Conservation (phyloP, 1,140 invertebrate species). For the Meteorus sp. region DNA sequence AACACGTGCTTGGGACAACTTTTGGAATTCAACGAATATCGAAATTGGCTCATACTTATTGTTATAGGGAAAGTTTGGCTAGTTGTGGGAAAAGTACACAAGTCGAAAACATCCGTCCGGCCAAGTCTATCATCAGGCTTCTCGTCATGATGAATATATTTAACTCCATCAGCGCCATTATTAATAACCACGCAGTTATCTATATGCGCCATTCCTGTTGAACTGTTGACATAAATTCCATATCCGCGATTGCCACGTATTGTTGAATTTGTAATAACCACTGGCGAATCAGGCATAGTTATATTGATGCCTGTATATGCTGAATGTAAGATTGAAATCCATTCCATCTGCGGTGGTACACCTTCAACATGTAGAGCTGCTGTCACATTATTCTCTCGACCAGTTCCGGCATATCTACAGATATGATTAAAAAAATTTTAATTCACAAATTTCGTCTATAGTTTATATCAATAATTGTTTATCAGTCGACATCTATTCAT, state of each 20-base stretch:
- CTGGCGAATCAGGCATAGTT: conserved; percentile 78
- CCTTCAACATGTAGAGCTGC: conserved; percentile 86
- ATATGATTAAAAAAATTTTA: conserved; percentile 15
- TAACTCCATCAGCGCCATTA: conserved; percentile 85
- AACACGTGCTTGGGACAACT: conserved; percentile 73
- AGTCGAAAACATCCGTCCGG: conserved; percentile 74
- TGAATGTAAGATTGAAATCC: conserved; percentile 78
- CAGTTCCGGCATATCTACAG: conserved; percentile 76
- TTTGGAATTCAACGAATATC: conserved; percentile 67
- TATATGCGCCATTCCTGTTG: conserved; percentile 73
- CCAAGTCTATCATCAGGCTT: conserved; percentile 71
- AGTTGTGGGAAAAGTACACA: conserved; percentile 79
- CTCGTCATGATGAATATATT: conserved; percentile 80
- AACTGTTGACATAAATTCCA: conserved; percentile 87
- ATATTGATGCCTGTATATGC: conserved; percentile 92
- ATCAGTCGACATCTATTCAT: too few species aligned
- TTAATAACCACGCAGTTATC: conserved; percentile 73
- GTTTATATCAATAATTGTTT: too few species aligned
- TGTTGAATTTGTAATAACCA: conserved; percentile 79
- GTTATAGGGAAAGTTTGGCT: conserved; percentile 82
- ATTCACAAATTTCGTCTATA: not conserved
- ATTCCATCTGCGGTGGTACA: conserved; percentile 80
- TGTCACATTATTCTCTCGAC: conserved; percentile 77
- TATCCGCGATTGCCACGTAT: conserved; percentile 84
- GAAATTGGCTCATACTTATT: conserved; percentile 75